Base-by-base conservation (phyloP, 2,888 invertebrate species). In the Rhagonycha fulva region DNA sequence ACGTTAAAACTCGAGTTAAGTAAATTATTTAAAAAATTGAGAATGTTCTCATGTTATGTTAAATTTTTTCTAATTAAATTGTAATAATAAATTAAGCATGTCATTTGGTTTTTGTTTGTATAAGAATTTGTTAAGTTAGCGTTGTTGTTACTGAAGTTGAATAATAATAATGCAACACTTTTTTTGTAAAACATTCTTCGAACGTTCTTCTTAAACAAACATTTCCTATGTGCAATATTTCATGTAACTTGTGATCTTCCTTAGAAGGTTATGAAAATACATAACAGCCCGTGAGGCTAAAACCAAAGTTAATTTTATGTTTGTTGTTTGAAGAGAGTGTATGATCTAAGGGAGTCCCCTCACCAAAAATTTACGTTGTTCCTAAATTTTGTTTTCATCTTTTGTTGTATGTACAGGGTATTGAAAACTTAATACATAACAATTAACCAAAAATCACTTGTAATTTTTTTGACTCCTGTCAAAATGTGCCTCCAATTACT, bases 131-230 rank as follows among this genome's bases (percentile, higher is more conserved):
- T 76, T 78, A 75, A 76, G 72, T 78, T 78, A 76, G 72, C 70
- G 70, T 72, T 72, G 75, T 78, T 78, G 78, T 78, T 78, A 78
- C 73, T 75, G 72, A 78, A 77, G 70, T 77, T 77, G 74, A 77
- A 77, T 71, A 77, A 77, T 74, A 77, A 47, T 47, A 47, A 47
- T 47, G 47, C 47, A 47, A 47, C 47, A 47, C n/a, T 47, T 47
- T 28, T 26, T 47, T n/a, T n/a, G 47, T n/a, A 7, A 47, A 47
- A n/a, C 47, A 47, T 47, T n/a, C n/a, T 47, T 47, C 47, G 1
- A n/a, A 47, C 9, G 47, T 47, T 47, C 47, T 47, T 47, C 47
- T 47, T 47, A 47, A 47, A 47, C 47, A 47, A 47, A 47, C 47
- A 47, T 47, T 47, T 47, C 47, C 47, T 47, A 47, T 47, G 47